phyloP scores from a whole-genome alignment of 1,140 invertebrate species.

The Sycobia sp. region DNA sequence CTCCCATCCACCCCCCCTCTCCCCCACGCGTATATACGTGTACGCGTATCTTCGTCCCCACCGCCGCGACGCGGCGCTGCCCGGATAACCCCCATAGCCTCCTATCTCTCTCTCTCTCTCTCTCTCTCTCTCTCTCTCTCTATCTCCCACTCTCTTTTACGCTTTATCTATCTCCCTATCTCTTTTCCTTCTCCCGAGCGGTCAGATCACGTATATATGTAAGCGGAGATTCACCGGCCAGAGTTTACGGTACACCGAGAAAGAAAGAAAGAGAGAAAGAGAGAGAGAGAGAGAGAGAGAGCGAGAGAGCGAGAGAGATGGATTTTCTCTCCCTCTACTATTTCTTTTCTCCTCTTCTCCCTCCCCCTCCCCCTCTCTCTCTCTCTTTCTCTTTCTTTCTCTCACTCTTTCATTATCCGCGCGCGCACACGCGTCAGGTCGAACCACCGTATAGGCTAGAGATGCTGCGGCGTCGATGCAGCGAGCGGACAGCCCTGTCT shows the following conservation, averaged over 20 bases:
- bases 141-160: neutral
- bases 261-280: too few species aligned
- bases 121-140: neutral
- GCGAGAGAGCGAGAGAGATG: too few species aligned
- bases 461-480: conserved; percentile 5
- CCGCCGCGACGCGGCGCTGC: conserved; percentile 15
- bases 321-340: neutral
- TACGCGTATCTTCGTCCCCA: conserved; percentile 41
- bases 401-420: too few species aligned
- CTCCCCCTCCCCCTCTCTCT: neutral
- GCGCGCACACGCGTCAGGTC: neutral
- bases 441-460: too few species aligned
- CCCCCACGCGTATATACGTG: conserved; percentile 40
- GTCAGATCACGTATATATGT: neutral
- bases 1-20: too few species aligned
- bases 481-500: neutral
- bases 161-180: too few species aligned
- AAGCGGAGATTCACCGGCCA: conserved; percentile 22
- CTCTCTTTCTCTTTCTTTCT: too few species aligned
- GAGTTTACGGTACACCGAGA: conserved; percentile 26
- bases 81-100: conserved; percentile 41
- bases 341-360: neutral
- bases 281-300: too few species aligned
- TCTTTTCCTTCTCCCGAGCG: neutral
- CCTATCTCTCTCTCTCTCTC: conserved; percentile 33